phyloP scores from a whole-genome alignment of 2,797 vertebrate species.

The Danio aesculapii region DNA sequence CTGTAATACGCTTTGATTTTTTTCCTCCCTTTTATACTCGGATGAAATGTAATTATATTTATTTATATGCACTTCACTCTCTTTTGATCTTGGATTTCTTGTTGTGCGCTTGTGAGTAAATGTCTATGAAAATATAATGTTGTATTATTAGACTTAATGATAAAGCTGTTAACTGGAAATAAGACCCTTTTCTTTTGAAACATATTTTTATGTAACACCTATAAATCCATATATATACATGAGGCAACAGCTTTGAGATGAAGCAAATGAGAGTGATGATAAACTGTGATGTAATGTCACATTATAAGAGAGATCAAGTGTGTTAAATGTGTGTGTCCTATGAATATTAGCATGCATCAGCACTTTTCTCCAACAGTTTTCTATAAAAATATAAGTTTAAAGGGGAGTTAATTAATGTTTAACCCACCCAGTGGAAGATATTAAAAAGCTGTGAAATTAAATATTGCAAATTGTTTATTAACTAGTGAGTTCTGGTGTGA shows the following conservation, averaged over 20 bases:
- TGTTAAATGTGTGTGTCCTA: neutral
- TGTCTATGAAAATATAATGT: constrained; percentile 15
- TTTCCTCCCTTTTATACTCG: constrained; percentile 29
- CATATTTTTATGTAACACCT: neutral
- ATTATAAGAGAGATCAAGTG: neutral
- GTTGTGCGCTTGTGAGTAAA: constrained; percentile 24
- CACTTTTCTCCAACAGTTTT: neutral
- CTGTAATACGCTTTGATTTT: constrained; percentile 58
- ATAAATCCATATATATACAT: neutral
- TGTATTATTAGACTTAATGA: constrained; percentile 9
- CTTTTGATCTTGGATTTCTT: constrained; percentile 60
- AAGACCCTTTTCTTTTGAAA: neutral
- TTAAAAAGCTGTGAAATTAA: neutral
- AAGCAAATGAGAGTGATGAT: neutral
- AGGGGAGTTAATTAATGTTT: neutral
- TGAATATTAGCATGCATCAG: neutral
- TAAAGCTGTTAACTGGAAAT: neutral
- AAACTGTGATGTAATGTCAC: neutral
- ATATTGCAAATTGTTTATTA: neutral
- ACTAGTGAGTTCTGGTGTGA: neutral
- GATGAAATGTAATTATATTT: constrained; percentile 56
- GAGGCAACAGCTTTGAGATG: neutral
- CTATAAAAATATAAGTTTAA: constrained; percentile 4
- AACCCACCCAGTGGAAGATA: neutral
- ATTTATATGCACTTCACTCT: constrained; percentile 52